phyloP scores from a whole-genome alignment of 2,888 invertebrate species.

The Oasisia sp. region DNA sequence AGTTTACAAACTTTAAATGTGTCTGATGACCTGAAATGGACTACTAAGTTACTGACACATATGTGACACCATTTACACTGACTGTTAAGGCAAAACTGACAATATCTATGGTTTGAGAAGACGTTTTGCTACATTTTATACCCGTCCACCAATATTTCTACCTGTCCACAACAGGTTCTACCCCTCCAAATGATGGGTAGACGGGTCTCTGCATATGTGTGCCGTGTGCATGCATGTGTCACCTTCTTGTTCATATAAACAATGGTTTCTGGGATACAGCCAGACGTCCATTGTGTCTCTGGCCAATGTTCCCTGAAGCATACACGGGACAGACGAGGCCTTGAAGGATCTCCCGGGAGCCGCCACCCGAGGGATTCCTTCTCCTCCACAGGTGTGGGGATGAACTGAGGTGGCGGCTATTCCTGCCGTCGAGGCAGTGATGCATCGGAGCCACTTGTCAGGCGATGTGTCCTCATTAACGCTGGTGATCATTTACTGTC shows the following conservation, averaged over 20 bases:
- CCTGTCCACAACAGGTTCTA: no score
- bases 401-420: neutral
- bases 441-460: neutral
- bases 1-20: no score
- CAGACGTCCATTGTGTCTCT: neutral
- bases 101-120: no score
- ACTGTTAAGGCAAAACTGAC: no score
- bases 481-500: no score
- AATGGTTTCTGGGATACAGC: neutral
- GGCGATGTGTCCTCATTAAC: no score
- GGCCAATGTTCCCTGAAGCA: neutral
- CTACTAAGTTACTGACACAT: no score
- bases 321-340: neutral
- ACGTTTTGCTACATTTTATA: no score
- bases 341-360: neutral
- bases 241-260: neutral
- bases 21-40: no score
- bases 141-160: no score
- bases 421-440: neutral
- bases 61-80: no score
- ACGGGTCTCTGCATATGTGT: neutral
- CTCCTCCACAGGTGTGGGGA: neutral
- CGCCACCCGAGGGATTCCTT: neutral
- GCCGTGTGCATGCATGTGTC: neutral
- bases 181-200: no score